Evolutionary conservation across 2,888 invertebrate species (phyloP).

Genomic region (Agonopterix heracliana): DNA sequence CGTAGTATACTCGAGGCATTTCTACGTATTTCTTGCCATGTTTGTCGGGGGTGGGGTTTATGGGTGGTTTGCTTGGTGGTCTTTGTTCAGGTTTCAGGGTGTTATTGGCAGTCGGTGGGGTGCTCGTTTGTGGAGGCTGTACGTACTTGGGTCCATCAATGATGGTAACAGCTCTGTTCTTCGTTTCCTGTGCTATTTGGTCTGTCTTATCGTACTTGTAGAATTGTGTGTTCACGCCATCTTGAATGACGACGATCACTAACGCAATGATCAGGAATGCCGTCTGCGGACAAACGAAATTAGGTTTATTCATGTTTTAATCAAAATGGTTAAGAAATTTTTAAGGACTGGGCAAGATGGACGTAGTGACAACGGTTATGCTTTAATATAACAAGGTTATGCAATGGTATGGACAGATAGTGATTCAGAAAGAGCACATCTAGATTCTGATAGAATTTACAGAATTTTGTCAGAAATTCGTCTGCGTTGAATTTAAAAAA

Average conservation of each 20-base stretch:
- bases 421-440: too few relatives aligned
- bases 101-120: conserved; percentile 24
- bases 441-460: too few relatives aligned
- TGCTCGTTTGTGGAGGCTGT: conserved; percentile 24
- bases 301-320: not conserved
- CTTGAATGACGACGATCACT: conserved; percentile 63
- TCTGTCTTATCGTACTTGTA: conserved; percentile 39
- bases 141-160: conserved; percentile 50
- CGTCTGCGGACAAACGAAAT: conserved; percentile 48
- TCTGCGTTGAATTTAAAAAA: too few relatives aligned
- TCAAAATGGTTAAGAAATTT: too few relatives aligned
- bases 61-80: conserved; percentile 57
- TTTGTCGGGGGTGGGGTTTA: conserved; percentile 36
- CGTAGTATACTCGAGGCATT: conserved; percentile 36
- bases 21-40: conserved; percentile 31
- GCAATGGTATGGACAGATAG: too few relatives aligned
- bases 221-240: conserved; percentile 44
- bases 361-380: too few relatives aligned
- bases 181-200: conserved; percentile 58
- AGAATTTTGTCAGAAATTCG: too few relatives aligned
- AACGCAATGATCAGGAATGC: conserved; percentile 67
- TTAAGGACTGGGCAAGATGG: too few relatives aligned
- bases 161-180: conserved; percentile 46
- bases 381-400: too few relatives aligned
- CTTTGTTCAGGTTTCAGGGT: conserved; percentile 39